Percentiles rank a stretch among this genome's conserved stretches.
Evolutionary conservation across 2,888 invertebrate genomes (phyloP).

Genomic region (Deroplatys truncata): DNA sequence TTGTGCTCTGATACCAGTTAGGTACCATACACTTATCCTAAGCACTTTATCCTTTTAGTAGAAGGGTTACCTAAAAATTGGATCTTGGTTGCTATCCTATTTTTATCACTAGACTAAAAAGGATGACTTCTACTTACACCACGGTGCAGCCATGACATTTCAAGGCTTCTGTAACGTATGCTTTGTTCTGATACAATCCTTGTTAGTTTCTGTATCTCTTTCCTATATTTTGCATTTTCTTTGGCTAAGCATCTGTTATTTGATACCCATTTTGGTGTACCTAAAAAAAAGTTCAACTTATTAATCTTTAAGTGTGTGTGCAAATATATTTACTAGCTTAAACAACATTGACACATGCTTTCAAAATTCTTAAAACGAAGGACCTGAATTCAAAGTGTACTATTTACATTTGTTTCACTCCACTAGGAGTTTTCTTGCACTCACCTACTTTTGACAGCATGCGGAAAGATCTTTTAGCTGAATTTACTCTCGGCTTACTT

Average conservation of each 20-base stretch:
- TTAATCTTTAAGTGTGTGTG: no score
- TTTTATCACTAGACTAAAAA: no score
- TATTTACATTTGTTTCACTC: background rate
- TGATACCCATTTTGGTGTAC: background rate
- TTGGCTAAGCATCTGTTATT: background rate
- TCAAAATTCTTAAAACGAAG: background rate
- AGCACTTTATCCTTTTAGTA: no score
- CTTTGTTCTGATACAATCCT: background rate
- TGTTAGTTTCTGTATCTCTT: background rate
- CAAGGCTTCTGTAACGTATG: background rate
- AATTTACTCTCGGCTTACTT: background rate
- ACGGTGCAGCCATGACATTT: background rate
- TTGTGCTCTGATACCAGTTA: no score
- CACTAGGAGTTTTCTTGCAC: background rate
- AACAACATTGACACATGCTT: background rate
- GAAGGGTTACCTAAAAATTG: no score
- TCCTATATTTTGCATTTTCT: background rate
- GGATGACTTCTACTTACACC: background rate
- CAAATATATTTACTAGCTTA: background rate
- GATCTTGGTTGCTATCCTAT: no score
- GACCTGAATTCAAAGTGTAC: background rate
- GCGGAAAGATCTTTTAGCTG: background rate
- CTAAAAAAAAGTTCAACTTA: background rate
- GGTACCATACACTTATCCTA: no score
- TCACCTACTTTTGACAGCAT: background rate